Evolutionary conservation across 2,797 vertebrate species (phyloP), one percentile per base, ranked within the genome.

Genomic region (Gambusia yucatana): DNA sequence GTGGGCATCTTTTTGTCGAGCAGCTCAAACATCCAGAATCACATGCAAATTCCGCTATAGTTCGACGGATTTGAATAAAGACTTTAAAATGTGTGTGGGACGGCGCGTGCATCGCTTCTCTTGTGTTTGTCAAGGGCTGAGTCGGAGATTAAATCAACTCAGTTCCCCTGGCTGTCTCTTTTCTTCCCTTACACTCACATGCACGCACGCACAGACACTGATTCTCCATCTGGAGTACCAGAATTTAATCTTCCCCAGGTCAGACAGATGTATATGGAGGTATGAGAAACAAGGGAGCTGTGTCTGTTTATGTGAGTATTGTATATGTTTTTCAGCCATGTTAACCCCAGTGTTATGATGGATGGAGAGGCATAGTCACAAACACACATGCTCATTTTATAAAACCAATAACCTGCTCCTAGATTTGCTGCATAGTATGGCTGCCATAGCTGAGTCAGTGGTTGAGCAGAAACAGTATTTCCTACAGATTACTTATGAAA

Each of bases 181-280:
- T 50, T 50, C 41, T 81, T 39, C 75, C 46, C 36, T 41, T 22
- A 70, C 73, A 71, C 76, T 41, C 63, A 50, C 46, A 17, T 17
- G 16, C 46, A 65, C 72, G 44, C 79, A 50, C 44, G 74, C 57
- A 77, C 76, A 75, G 72, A 48, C 2, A 77, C 72, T 1, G 50
- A 77, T 73, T 74, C 55, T 79, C 63, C 84, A 91, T 86, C 86
- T 88, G 87, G 80, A 86, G 82, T 81, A 78, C 75, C 74, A 88
- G 91, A 87, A 88, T 90, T 82, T 88, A 90, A 93, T 93, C 90
- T 92, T 78, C 8, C 20, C 67, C 82, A 79, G 88, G 91, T 92
- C 92, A 88, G 89, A 91, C 88, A 85, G 85, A 84, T 87, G 86
- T 85, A 90, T 77, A 83, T 52, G 8, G 41, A 76, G 83, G 85